Percentiles rank a stretch among this genome's conserved stretches.
phyloP scores from a whole-genome alignment of 2,113 vertebrate genomes.

The Carassius carassius region DNA sequence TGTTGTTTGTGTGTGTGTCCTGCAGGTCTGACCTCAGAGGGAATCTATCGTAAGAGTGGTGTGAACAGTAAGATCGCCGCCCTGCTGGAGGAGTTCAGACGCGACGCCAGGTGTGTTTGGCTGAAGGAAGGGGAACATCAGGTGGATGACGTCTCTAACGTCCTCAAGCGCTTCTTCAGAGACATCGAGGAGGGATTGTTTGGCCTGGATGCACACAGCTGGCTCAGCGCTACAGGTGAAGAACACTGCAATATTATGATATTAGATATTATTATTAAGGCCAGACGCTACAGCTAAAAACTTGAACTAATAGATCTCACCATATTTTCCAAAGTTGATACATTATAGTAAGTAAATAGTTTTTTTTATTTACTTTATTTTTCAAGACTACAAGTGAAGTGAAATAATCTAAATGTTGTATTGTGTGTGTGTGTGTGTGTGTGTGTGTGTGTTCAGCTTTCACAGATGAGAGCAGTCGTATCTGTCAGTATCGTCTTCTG shows the following conservation, averaged over 20 bases:
- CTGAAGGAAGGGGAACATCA: conserved; percentile 89
- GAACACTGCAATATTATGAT: no score
- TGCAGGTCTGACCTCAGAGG: conserved; percentile 87
- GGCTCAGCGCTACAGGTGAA: conserved; percentile 80
- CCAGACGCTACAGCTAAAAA: no score
- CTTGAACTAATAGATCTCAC: no score
- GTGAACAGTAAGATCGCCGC: conserved; percentile 88
- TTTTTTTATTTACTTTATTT: no score
- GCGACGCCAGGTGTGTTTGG: conserved; percentile 81
- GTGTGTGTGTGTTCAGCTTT: conserved; percentile 69
- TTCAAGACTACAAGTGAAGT: no score
- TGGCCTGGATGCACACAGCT: conserved; percentile 62
- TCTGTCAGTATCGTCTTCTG: conserved; percentile 79
- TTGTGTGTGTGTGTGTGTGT: no score
- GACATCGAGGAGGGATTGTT: conserved; percentile 87
- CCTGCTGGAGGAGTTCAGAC: conserved; percentile 81
- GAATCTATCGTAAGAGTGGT: conserved; percentile 95
- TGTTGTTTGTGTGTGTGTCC: not conserved
- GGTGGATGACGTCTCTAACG: conserved; percentile 90
- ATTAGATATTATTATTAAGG: no score
- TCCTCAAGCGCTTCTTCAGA: conserved; percentile 92
- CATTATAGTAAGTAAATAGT: no score
- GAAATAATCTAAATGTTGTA: not conserved
- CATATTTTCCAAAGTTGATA: no score
- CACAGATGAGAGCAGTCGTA: conserved; percentile 77